Percentiles rank a stretch among this genome's conserved stretches.
These are phyloP conservation scores for Formica exsecta DNA, from an alignment of 1,140 invertebrate genomes.

Conservation along the genomic window DNA sequence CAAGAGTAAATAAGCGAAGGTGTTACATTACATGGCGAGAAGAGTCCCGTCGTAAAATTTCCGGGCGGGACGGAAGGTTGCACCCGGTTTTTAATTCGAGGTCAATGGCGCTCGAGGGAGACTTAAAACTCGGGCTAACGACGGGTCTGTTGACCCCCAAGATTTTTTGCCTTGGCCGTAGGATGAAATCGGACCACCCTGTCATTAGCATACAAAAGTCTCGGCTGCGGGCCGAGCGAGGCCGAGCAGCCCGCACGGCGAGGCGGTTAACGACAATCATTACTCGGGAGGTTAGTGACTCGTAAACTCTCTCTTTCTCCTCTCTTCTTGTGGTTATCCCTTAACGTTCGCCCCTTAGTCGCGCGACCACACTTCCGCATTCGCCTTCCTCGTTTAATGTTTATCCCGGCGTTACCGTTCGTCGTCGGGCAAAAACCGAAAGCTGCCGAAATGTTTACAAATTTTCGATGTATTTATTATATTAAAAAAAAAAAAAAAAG, in stretches of 20 bases:
- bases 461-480: neutral
- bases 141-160: slow-evolving; percentile 74
- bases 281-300: slow-evolving; percentile 71
- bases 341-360: slow-evolving; percentile 69
- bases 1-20: slow-evolving; percentile 23
- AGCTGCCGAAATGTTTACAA: neutral
- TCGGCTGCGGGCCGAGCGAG: slow-evolving; percentile 63
- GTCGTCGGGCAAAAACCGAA: slow-evolving; percentile 16
- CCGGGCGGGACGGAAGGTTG: slow-evolving; percentile 60
- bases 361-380: slow-evolving; percentile 71
- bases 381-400: slow-evolving; percentile 70
- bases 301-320: slow-evolving; percentile 66
- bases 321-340: slow-evolving; percentile 61
- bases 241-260: slow-evolving; percentile 59
- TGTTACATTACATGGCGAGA: slow-evolving; percentile 32
- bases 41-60: slow-evolving; percentile 63
- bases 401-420: slow-evolving; percentile 66
- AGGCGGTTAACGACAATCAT: slow-evolving; percentile 81
- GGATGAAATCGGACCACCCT: slow-evolving; percentile 79
- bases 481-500: neutral
- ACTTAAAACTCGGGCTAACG: slow-evolving; percentile 74
- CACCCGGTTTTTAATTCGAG: slow-evolving; percentile 73
- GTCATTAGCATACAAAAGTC: slow-evolving; percentile 80
- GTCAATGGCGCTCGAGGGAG: slow-evolving; percentile 76
- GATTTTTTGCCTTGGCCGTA: slow-evolving; percentile 71